These are phyloP conservation scores for Pandemis heparana DNA, from an alignment of 2,888 invertebrate genomes.

Conservation along the genomic window DNA sequence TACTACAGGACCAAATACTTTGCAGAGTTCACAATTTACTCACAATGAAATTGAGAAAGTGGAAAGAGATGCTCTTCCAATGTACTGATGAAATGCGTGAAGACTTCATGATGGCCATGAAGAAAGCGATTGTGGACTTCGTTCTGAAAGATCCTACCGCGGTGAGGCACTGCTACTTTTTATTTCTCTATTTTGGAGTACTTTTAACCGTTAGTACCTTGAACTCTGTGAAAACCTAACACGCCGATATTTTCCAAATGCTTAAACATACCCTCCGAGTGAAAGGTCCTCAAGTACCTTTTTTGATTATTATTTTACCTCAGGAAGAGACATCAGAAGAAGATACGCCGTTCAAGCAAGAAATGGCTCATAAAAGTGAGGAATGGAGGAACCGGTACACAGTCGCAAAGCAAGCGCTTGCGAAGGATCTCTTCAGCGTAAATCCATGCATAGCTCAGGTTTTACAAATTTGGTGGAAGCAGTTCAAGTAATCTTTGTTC, in stretches of 20 bases:
- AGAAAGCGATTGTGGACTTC: constrained; percentile 96
- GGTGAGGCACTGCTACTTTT: constrained; percentile 53
- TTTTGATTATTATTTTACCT: background rate
- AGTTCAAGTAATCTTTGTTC: constrained; percentile 86
- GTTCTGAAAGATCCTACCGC: constrained; percentile 91
- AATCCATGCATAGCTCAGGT: constrained; percentile 94
- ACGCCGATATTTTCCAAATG: too few relatives aligned
- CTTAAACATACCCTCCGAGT: too few relatives aligned
- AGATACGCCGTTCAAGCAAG: constrained; percentile 83
- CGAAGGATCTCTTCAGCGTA: constrained; percentile 89
- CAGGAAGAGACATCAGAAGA: constrained; percentile 81
- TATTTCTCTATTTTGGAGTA: background rate
- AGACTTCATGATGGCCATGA: constrained; percentile 94
- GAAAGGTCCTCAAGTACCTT: background rate
- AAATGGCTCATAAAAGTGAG: constrained; percentile 87
- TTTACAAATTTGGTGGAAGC: constrained; percentile 92
- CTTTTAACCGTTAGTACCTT: too few relatives aligned
- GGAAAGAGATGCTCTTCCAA: constrained; percentile 84
- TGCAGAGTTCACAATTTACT: constrained; percentile 88
- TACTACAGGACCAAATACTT: background rate
- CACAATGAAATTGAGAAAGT: constrained; percentile 87
- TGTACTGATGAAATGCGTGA: constrained; percentile 92
- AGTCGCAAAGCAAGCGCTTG: constrained; percentile 64
- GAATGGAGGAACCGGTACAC: constrained; percentile 87
- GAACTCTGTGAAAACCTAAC: too few relatives aligned